Conservation (phyloP, 2,113 vertebrate genomes). For the Corythornis cristatus region DNA sequence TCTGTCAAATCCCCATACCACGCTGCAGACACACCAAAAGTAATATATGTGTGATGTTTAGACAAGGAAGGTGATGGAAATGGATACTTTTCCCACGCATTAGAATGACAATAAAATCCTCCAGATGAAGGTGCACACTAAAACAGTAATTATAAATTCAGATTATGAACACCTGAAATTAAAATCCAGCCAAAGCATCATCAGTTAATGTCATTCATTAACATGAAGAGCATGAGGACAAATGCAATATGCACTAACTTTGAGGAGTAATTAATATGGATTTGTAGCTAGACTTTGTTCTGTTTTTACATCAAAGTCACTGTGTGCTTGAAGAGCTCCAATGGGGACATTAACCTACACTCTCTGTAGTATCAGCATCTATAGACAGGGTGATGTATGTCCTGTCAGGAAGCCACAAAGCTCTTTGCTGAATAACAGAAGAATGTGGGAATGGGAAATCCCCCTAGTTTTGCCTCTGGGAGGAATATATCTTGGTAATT, state of each 20-base stretch:
- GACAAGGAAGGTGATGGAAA: conserved; percentile 15
- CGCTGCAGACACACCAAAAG: neutral
- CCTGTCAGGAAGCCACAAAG: neutral
- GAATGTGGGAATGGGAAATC: conserved; percentile 28
- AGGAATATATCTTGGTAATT: conserved; percentile 11
- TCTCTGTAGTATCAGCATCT: neutral
- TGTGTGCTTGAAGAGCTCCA: neutral
- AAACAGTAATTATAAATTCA: conserved; percentile 8
- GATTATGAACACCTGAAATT: neutral
- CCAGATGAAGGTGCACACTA: neutral
- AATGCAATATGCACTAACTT: neutral
- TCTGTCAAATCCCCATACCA: neutral
- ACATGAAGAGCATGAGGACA: neutral
- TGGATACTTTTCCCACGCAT: neutral
- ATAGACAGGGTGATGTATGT: neutral
- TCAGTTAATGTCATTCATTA: neutral
- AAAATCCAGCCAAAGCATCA: neutral
- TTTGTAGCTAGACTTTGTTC: neutral
- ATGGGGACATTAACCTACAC: neutral
- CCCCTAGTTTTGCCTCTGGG: conserved; percentile 4
- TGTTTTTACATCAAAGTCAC: neutral
- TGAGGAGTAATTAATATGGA: neutral
- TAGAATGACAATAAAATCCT: conserved; percentile 9
- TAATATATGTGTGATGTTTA: neutral
- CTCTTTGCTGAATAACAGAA: neutral